A percentile compares a stretch with the other conserved stretches of the same genome.
phyloP scores from a whole-genome alignment of 2,113 vertebrate species.

The Narcine bancroftii region DNA sequence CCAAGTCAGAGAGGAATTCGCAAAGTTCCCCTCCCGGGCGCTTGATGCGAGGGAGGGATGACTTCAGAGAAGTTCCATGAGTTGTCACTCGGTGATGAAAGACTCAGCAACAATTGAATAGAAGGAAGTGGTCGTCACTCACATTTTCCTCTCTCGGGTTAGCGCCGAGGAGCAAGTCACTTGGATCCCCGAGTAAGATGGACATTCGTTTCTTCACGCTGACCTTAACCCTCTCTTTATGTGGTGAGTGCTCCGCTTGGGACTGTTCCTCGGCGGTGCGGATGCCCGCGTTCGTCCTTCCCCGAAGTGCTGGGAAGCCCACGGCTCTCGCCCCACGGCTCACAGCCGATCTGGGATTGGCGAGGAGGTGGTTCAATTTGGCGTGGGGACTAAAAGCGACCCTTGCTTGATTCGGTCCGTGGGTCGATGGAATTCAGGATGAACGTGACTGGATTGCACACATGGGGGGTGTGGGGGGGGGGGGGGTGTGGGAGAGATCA shows the following conservation, averaged over 20 bases:
- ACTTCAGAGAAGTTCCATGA: conserved; percentile 55
- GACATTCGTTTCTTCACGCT: conserved; percentile 52
- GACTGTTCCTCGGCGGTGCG: background rate
- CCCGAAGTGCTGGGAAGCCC: background rate
- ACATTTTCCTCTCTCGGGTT: conserved; percentile 71
- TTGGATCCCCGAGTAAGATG: conserved; percentile 63
- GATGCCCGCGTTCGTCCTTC: background rate
- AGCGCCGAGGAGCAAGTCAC: conserved; percentile 57
- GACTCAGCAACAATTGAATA: conserved; percentile 73
- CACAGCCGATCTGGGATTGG: too few relatives aligned
- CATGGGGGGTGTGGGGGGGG: too few relatives aligned
- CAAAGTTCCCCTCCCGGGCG: background rate
- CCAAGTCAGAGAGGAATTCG: background rate
- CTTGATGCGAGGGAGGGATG: background rate
- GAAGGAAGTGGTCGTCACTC: conserved; percentile 81
- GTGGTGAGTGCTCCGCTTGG: conserved; percentile 47
- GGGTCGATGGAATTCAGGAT: background rate
- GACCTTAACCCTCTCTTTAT: conserved; percentile 52
- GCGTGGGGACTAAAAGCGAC: background rate
- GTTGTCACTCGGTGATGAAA: conserved; percentile 61
- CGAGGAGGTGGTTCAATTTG: background rate
- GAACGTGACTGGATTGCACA: conserved; percentile 41
- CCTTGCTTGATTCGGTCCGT: background rate
- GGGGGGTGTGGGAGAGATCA: too few relatives aligned
- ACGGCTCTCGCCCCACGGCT: too few relatives aligned